Percentiles rank a stretch among this genome's conserved stretches.
These are phyloP conservation scores for Neotoxoptera formosana DNA, from an alignment of 1,140 invertebrate species.

Conservation along the genomic window DNA sequence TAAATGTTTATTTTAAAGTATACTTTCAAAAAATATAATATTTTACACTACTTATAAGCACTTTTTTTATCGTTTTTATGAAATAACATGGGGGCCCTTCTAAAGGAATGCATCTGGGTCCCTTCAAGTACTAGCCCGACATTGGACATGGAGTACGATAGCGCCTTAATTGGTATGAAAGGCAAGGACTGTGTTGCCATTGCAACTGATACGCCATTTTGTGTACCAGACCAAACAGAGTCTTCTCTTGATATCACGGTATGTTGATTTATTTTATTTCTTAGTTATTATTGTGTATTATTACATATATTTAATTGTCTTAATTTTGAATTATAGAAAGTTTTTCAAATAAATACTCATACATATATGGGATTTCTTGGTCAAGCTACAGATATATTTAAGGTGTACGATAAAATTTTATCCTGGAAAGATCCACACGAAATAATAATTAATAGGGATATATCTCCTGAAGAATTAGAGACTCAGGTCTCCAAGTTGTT, in stretches of 20 bases:
- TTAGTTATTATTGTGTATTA: background rate
- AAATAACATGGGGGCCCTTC: too few relatives aligned
- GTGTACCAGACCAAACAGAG: constrained; percentile 87
- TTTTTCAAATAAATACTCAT: constrained; percentile 91
- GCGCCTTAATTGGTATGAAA: constrained; percentile 97
- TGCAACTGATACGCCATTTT: constrained; percentile 92
- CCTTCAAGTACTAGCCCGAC: too few relatives aligned
- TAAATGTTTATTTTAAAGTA: too few relatives aligned
- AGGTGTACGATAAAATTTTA: constrained; percentile 87
- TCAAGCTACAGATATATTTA: constrained; percentile 94
- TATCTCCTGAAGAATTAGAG: constrained; percentile 91
- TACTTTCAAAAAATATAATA: too few relatives aligned
- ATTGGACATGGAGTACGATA: too few relatives aligned
- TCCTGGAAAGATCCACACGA: constrained; percentile 95
- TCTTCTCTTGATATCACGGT: constrained; percentile 79
- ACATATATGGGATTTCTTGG: constrained; percentile 93
- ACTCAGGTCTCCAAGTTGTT: constrained; percentile 94
- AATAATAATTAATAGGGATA: constrained; percentile 87
- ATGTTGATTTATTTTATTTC: constrained; percentile 29
- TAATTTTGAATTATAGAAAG: constrained; percentile 71
- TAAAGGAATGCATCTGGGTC: too few relatives aligned
- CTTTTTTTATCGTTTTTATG: too few relatives aligned
- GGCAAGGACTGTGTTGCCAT: constrained; percentile 98
- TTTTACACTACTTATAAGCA: too few relatives aligned
- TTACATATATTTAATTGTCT: constrained; percentile 15